Conservation (phyloP, 2,113 vertebrate genomes). For the Psittacus erithacus region DNA sequence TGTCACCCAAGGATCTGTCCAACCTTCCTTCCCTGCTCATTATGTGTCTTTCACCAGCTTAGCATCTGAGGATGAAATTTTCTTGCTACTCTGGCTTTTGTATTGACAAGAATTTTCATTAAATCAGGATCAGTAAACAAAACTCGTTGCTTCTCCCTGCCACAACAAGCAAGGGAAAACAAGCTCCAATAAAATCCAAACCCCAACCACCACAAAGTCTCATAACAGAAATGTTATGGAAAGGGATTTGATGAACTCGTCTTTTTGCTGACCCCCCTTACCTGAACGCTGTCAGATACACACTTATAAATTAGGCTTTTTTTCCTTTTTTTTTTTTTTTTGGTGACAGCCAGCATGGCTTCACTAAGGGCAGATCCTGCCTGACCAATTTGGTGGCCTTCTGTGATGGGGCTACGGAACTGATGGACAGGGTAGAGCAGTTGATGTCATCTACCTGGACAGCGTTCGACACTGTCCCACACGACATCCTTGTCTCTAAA, state of each 20-base stretch:
- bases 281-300: neutral
- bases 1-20: no score
- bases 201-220: neutral
- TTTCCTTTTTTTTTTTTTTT: neutral
- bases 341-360: no score
- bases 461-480: no score
- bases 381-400: no score
- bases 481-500: no score
- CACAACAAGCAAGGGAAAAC: neutral
- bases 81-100: neutral
- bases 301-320: neutral
- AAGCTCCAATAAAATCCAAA: neutral
- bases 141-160: neutral
- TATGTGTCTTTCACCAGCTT: neutral
- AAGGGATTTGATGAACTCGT: neutral
- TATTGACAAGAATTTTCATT: neutral
- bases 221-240: neutral
- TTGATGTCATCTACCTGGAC: no score
- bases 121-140: neutral
- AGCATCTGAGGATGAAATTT: neutral
- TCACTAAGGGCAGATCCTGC: no score
- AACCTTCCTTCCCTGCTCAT: neutral
- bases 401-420: no score
- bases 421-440: no score
- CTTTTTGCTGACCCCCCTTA: neutral